Conservation (phyloP, 2,888 invertebrate genomes). For the Eubasilissa splendida region DNA sequence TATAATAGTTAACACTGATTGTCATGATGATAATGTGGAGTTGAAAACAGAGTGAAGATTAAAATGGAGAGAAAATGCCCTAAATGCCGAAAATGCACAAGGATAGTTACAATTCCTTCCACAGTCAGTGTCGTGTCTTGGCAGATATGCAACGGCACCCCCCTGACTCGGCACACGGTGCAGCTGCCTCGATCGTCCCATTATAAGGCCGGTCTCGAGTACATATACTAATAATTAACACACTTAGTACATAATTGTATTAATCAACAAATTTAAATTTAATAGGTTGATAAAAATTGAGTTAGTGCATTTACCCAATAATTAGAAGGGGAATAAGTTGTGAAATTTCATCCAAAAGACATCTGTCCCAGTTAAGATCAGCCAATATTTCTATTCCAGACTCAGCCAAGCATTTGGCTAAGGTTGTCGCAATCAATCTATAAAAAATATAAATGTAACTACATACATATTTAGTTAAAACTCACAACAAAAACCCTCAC, state of each 20-base stretch:
- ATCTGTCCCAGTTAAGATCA: slow-evolving; percentile 37
- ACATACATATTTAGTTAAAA: background rate
- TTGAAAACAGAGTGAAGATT: too few relatives aligned
- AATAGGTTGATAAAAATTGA: background rate
- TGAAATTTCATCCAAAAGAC: slow-evolving; percentile 46
- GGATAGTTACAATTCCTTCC: too few relatives aligned
- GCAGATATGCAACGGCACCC: too few relatives aligned
- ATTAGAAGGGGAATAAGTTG: slow-evolving; percentile 49
- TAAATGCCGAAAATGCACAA: background rate
- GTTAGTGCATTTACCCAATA: slow-evolving; percentile 45
- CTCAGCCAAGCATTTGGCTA: slow-evolving; percentile 51
- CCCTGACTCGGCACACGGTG: too few relatives aligned
- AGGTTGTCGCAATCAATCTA: slow-evolving; percentile 49
- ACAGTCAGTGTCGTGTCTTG: too few relatives aligned
- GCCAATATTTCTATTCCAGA: slow-evolving; percentile 30
- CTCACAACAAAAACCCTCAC: background rate
- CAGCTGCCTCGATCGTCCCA: background rate
- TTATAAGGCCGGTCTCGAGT: background rate
- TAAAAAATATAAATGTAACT: slow-evolving; percentile 2
- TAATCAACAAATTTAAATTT: background rate
- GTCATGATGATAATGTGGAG: too few relatives aligned
- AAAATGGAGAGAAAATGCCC: too few relatives aligned
- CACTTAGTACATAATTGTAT: background rate
- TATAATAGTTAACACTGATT: too few relatives aligned
- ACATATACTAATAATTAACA: background rate